Evolutionary conservation across 2,888 invertebrate genomes (phyloP).

Genomic region (Drosophila paracracens): DNA sequence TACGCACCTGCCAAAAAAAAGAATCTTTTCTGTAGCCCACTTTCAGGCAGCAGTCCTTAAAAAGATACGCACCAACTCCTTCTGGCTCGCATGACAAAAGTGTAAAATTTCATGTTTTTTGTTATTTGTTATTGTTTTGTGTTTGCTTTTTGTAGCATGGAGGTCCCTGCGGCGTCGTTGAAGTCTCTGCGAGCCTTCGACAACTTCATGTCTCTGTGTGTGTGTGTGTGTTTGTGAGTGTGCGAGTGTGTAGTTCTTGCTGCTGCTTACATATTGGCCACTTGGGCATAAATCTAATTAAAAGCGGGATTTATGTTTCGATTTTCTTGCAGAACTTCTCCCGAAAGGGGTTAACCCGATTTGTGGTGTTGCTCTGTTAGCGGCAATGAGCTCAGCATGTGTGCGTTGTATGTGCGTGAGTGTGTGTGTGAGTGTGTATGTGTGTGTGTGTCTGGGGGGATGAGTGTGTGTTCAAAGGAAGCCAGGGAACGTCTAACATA

Average conservation of each 20-base stretch:
- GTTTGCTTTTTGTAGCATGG: slow-evolving; percentile 33
- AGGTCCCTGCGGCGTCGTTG: slow-evolving; percentile 43
- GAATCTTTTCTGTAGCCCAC: background rate
- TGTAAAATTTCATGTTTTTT: slow-evolving; percentile 35
- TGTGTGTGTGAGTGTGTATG: background rate
- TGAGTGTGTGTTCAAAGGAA: background rate
- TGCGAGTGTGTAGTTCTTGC: slow-evolving; percentile 5
- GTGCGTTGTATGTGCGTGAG: background rate
- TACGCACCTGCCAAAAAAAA: background rate
- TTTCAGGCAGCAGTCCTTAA: slow-evolving; percentile 1
- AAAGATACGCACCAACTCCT: background rate
- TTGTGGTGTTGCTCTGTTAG: slow-evolving; percentile 25
- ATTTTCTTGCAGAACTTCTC: slow-evolving; percentile 46
- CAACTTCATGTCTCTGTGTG: background rate
- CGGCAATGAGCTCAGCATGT: slow-evolving; percentile 39
- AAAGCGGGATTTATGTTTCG: slow-evolving; percentile 62
- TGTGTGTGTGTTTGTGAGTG: slow-evolving; percentile 6
- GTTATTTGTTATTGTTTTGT: slow-evolving; percentile 39
- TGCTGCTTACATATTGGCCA: slow-evolving; percentile 53
- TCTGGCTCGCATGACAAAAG: slow-evolving; percentile 23
- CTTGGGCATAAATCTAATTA: slow-evolving; percentile 76
- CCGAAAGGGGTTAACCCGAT: slow-evolving; percentile 62
- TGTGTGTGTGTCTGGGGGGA: background rate
- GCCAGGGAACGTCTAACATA: slow-evolving; percentile 50
- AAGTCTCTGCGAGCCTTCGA: slow-evolving; percentile 4